Percentiles rank a stretch among this genome's conserved stretches.
These are phyloP conservation scores for Porites australiensis DNA, from an alignment of 64 coral and sea anemone genomes.

Conservation along the genomic window DNA sequence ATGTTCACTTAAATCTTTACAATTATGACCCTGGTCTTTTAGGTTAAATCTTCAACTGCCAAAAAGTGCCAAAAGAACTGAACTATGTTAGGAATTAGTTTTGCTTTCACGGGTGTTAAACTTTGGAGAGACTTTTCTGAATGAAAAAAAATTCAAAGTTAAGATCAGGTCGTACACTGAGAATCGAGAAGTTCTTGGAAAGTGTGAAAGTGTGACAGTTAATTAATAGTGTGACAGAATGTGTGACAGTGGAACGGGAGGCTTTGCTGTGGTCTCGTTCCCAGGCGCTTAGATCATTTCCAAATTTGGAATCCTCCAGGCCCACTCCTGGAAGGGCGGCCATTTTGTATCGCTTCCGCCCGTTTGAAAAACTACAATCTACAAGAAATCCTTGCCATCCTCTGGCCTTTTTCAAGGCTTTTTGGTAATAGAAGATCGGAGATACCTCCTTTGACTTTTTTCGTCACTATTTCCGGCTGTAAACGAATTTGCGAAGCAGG, in stretches of 20 bases:
- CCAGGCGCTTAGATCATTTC: slow-evolving; percentile 88
- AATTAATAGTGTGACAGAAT: not conserved
- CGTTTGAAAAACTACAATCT: slow-evolving; percentile 68
- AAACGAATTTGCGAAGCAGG: not conserved
- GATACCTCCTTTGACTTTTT: not conserved
- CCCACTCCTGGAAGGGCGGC: slow-evolving; percentile 83
- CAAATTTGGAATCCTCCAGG: slow-evolving; percentile 85
- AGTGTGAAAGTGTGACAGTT: not conserved
- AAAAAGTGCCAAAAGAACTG: too few relatives aligned
- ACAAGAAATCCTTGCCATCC: slow-evolving; percentile 77
- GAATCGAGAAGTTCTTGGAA: too few relatives aligned
- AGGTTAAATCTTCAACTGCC: too few relatives aligned
- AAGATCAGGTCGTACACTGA: too few relatives aligned
- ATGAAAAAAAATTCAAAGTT: too few relatives aligned
- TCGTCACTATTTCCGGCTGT: slow-evolving; percentile 11
- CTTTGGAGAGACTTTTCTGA: too few relatives aligned
- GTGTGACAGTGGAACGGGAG: not conserved
- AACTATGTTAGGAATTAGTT: too few relatives aligned
- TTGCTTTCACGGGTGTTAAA: too few relatives aligned
- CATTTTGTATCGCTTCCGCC: slow-evolving; percentile 96
- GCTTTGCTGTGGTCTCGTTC: slow-evolving; percentile 31
- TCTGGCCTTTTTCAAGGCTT: slow-evolving; percentile 15
- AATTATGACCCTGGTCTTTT: too few relatives aligned
- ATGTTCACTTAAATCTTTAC: too few relatives aligned
- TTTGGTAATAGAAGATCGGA: not conserved